phyloP scores from a whole-genome alignment of 2,888 invertebrate genomes.

The Anticlea derivata region DNA sequence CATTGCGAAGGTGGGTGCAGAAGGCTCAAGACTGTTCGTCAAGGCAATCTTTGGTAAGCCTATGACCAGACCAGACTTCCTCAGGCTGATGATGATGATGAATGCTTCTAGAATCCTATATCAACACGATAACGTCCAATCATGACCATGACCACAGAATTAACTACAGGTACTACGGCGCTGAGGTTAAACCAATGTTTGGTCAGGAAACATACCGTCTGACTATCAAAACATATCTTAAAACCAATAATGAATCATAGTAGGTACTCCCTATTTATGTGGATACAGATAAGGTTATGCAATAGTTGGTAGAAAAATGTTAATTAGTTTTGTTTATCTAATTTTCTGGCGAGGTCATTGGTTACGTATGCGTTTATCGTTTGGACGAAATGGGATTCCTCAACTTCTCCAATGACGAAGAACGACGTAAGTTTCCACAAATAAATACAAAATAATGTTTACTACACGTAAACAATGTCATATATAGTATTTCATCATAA shows the following conservation, averaged over 20 bases:
- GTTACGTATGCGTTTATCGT: conserved; percentile 10
- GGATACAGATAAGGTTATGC: conserved; percentile 26
- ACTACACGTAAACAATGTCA: no score
- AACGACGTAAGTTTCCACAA: no score
- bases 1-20: no score
- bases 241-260: conserved; percentile 66
- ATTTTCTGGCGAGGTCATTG: conserved; percentile 12
- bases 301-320: conserved; percentile 20
- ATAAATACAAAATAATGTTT: no score
- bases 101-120: no score
- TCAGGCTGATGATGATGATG: no score
- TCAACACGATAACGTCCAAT: conserved; percentile 30
- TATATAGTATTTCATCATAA: no score
- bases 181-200: conserved; percentile 52
- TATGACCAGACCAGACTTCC: no score
- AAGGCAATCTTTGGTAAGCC: no score
- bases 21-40: no score
- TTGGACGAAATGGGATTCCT: neutral
- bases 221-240: conserved; percentile 54
- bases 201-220: conserved; percentile 47
- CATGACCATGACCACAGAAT: conserved; percentile 50
- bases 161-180: conserved; percentile 25
- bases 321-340: conserved; percentile 19
- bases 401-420: neutral
- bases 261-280: neutral